phyloP scores from a whole-genome alignment of 2,113 vertebrate genomes.

The Perognathus longimembris region DNA sequence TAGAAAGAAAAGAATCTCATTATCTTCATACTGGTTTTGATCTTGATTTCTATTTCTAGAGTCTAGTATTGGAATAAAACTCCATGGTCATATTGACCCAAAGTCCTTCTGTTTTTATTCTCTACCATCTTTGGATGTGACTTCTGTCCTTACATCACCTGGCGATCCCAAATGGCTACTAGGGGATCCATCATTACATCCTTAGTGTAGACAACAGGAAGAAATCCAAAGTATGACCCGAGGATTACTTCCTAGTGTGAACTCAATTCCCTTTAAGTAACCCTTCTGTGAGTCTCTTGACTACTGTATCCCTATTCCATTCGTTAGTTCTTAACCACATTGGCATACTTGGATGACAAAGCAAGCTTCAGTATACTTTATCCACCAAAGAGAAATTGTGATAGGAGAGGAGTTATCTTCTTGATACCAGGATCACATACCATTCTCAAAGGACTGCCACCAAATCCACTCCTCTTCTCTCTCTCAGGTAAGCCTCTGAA shows the following conservation, averaged over 20 bases:
- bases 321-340: background rate
- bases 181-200: background rate
- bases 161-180: background rate
- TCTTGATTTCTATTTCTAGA: background rate
- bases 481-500: background rate
- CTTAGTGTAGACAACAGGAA: background rate
- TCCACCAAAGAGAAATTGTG: conserved; percentile 24
- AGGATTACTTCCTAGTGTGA: background rate
- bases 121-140: background rate
- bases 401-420: background rate
- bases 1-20: background rate
- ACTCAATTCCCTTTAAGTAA: background rate
- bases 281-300: background rate
- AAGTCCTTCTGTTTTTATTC: background rate
- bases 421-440: background rate
- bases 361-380: background rate
- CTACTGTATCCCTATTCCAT: background rate
- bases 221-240: background rate
- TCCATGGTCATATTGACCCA: background rate
- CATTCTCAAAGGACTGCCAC: background rate
- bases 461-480: background rate
- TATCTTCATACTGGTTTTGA: background rate
- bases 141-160: background rate
- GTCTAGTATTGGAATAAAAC: background rate
- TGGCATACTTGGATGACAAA: background rate